Evolutionary conservation across 2,888 invertebrate genomes (phyloP), one percentile per base, ranked within the genome.

Genomic region (Nephrocerus scutellatus): DNA sequence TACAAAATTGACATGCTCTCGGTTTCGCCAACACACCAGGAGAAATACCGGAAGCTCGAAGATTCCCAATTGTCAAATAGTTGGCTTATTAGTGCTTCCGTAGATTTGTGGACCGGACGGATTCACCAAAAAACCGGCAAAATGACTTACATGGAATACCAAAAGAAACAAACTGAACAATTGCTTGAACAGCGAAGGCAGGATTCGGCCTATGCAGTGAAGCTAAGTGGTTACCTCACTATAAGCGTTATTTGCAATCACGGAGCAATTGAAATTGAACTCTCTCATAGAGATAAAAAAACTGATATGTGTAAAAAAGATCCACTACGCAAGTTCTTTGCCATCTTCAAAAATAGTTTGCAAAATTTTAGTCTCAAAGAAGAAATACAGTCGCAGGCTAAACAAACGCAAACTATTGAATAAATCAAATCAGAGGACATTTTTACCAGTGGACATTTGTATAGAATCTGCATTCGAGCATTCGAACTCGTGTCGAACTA

Each of bases 91-190:
- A 50, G 30, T 13, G 55, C 53, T 3, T 39, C 49, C 1, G 36
- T 63, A n/a, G 63, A 64, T 37, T 51, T 62, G 9, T 64, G 64
- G 64, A 55, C 47, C 2, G 56, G 51, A 3, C 60, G 65, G 1
- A 50, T 44, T 5, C 56, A 60, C 37, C 54, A 56, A 9, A 55
- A 55, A 3, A 38, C 10, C 1, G 22, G 35, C 8, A 31, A 43
- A 8, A 43, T 44, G 20, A 45, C 50, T 1, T 63, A 60, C 40
- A 52, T 58, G 43, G 43, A 52, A 6, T 47, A 54, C 12, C 61
- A 65, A 33, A 30, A 54, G 19, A 48, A 48, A 14, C 59, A 65
- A 39, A 62, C 62, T 0, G 40, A 44, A n/a, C 44, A 45, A 6
- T 49, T 62, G 8, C 13, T 43, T 1, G 32, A 39, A 16, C 41